Evolutionary conservation across 2,888 invertebrate genomes (phyloP).

Genomic region (Plagodis pulveraria): DNA sequence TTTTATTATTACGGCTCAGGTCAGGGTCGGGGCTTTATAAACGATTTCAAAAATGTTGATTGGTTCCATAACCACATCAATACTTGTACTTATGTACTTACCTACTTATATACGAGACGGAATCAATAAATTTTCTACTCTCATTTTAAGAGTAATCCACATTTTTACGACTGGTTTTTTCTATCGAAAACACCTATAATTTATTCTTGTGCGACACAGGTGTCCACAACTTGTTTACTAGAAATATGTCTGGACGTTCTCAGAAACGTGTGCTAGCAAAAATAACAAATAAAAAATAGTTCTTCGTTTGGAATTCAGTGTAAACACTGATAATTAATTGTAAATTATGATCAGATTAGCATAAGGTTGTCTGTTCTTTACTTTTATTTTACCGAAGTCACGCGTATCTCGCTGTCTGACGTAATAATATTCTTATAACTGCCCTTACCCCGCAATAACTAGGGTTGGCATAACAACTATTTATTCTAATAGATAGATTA

Average conservation of each 20-base stretch:
- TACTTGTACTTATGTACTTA: slow-evolving; percentile 27
- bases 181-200: slow-evolving; percentile 51
- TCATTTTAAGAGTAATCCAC: slow-evolving; percentile 39
- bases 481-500: no score
- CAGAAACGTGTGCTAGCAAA: slow-evolving; percentile 35
- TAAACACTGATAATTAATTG: slow-evolving; percentile 4
- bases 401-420: not conserved
- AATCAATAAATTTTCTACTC: slow-evolving; percentile 66
- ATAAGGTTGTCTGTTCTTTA: slow-evolving; percentile 12
- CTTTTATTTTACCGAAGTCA: not conserved
- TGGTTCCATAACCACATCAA: slow-evolving; percentile 59
- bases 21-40: slow-evolving; percentile 71
- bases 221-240: slow-evolving; percentile 44
- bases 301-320: slow-evolving; percentile 17
- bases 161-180: slow-evolving; percentile 41
- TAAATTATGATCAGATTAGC: slow-evolving; percentile 11
- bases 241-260: slow-evolving; percentile 45
- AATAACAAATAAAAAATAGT: slow-evolving; percentile 14
- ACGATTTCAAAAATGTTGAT: slow-evolving; percentile 70
- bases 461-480: no score
- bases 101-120: slow-evolving; percentile 53
- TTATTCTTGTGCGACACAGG: slow-evolving; percentile 52
- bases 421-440: no score
- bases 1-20: slow-evolving; percentile 69
- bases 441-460: no score